Conservation (phyloP, 2,113 vertebrate genomes). For the Corydoras sp. region DNA sequence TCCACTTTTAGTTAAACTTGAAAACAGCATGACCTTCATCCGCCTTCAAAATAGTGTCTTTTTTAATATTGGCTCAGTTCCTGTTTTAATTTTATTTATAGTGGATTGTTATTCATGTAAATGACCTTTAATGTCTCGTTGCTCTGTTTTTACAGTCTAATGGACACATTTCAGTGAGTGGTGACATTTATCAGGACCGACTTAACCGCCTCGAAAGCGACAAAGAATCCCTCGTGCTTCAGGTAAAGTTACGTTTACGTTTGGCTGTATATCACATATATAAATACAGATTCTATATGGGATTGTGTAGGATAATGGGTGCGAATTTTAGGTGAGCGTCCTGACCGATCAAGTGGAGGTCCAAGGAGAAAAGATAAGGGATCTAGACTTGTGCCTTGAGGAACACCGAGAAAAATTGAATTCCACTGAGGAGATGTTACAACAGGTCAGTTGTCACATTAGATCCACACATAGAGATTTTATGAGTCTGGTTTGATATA, state of each 20-base stretch:
- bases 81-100: no score
- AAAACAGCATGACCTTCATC: not conserved
- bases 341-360: slow-evolving; percentile 97
- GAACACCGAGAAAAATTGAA: slow-evolving; percentile 95
- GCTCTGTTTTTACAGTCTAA: slow-evolving; percentile 71
- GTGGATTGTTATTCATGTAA: slow-evolving; percentile 17
- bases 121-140: not conserved
- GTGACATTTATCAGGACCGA: slow-evolving; percentile 91
- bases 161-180: slow-evolving; percentile 79
- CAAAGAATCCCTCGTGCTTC: slow-evolving; percentile 94
- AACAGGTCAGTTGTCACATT: slow-evolving; percentile 73
- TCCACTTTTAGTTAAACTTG: not conserved
- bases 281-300: no score
- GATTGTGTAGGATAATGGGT: no score
- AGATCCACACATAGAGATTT: not conserved
- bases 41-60: no score
- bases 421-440: slow-evolving; percentile 91
- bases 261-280: not conserved
- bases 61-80: no score
- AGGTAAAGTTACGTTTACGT: slow-evolving; percentile 67
- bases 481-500: no score
- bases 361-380: slow-evolving; percentile 95
- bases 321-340: slow-evolving; percentile 80
- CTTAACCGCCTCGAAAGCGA: slow-evolving; percentile 88
- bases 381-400: slow-evolving; percentile 89